Evolutionary conservation across 2,113 vertebrate species (phyloP).

Genomic region (Dicrurus megarhynchus): DNA sequence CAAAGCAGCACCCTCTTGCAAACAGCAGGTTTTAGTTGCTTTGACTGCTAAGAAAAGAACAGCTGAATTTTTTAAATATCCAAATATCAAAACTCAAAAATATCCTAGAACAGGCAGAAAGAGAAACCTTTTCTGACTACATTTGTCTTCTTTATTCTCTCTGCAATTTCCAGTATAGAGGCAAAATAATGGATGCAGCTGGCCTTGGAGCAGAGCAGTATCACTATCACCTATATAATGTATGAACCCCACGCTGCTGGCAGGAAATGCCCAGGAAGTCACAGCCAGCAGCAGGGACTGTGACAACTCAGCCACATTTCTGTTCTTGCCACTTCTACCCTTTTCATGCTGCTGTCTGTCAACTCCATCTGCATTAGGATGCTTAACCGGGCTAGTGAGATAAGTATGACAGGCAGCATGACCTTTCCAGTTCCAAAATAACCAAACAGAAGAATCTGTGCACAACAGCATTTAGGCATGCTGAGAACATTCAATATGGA

Average conservation of each 20-base stretch:
- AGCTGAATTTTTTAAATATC: not conserved
- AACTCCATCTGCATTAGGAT: slow-evolving; percentile 34
- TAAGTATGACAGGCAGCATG: slow-evolving; percentile 44
- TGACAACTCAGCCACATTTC: slow-evolving; percentile 14
- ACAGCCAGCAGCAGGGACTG: not conserved
- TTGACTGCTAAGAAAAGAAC: not conserved
- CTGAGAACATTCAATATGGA: not conserved
- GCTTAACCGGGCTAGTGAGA: slow-evolving; percentile 11
- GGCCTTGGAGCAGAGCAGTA: not conserved
- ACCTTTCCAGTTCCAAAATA: slow-evolving; percentile 50
- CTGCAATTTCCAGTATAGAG: not conserved
- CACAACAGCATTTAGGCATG: not conserved
- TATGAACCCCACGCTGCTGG: not conserved
- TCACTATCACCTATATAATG: not conserved
- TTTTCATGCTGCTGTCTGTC: slow-evolving; percentile 48
- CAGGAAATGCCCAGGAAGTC: not conserved
- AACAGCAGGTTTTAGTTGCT: not conserved
- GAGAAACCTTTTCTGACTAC: not conserved
- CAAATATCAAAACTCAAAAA: not conserved
- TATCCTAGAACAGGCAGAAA: not conserved
- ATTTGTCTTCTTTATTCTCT: not conserved
- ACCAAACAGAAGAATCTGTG: slow-evolving; percentile 14
- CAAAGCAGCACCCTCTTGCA: not conserved
- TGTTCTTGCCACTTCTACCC: slow-evolving; percentile 19
- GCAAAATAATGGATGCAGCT: not conserved